Evolutionary conservation across 2,113 vertebrate genomes (phyloP).

Genomic region (Actinemys pallida): DNA sequence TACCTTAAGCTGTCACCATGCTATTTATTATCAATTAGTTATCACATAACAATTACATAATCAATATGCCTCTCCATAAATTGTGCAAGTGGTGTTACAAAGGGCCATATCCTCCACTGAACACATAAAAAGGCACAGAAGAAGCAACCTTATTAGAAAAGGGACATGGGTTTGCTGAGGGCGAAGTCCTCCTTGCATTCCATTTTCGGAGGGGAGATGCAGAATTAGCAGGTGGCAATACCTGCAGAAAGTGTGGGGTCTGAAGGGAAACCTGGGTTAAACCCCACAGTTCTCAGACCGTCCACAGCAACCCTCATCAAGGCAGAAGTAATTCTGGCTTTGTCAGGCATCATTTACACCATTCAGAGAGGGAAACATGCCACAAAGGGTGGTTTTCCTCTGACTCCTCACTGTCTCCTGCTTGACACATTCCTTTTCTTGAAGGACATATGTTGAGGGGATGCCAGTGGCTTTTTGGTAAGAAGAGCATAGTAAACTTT

Average conservation of each 20-base stretch:
- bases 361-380: rapidly evolving
- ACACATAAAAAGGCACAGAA: conserved; percentile 53
- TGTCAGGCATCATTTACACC: neutral
- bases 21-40: conserved; percentile 59
- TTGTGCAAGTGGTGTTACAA: conserved; percentile 62
- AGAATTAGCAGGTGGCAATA: neutral
- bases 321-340: neutral
- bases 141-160: conserved; percentile 8
- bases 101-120: conserved; percentile 33
- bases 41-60: conserved; percentile 58
- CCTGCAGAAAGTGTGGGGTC: neutral
- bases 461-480: neutral
- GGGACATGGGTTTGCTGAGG: neutral
- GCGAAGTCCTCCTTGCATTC: conserved; percentile 6
- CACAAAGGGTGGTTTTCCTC: neutral
- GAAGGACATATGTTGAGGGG: neutral
- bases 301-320: neutral
- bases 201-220: conserved; percentile 14
- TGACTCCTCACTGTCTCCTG: neutral
- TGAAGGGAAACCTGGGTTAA: conserved; percentile 35
- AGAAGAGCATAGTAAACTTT: neutral
- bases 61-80: conserved; percentile 55
- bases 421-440: neutral
- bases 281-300: neutral
- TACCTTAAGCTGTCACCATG: neutral